A percentile compares a stretch with the other conserved stretches of the same genome.
These are phyloP conservation scores for Nixonia krombeini DNA, from an alignment of 1,140 invertebrate species.

Conservation along the genomic window DNA sequence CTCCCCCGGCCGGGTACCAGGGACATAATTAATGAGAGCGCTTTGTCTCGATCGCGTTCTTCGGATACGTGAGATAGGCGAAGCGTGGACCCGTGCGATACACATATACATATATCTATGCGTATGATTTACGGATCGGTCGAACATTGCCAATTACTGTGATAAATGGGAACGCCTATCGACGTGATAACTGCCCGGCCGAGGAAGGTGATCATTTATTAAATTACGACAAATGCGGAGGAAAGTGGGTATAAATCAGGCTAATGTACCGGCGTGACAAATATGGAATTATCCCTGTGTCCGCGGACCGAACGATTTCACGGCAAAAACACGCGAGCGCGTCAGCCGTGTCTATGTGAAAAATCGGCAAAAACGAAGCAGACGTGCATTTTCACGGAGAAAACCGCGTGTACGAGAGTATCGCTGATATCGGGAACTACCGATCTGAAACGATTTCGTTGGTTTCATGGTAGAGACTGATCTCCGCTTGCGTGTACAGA, in stretches of 20 bases:
- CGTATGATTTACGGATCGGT: slow-evolving; percentile 41
- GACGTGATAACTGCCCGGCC: slow-evolving; percentile 35
- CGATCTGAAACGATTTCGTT: neutral
- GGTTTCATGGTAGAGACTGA: too few relatives aligned
- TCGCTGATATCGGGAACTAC: too few relatives aligned
- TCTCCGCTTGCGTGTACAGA: slow-evolving; percentile 3
- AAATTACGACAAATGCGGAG: slow-evolving; percentile 37
- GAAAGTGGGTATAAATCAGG: slow-evolving; percentile 16
- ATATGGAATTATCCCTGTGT: slow-evolving; percentile 12
- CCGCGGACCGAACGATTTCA: neutral
- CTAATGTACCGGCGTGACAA: slow-evolving; percentile 32
- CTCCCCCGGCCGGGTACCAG: slow-evolving; percentile 6
- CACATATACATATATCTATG: too few relatives aligned
- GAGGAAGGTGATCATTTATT: slow-evolving; percentile 41
- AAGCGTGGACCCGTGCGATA: slow-evolving; percentile 15
- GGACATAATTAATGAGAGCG: slow-evolving; percentile 44
- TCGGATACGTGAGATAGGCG: slow-evolving; percentile 24
- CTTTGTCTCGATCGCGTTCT: slow-evolving; percentile 31
- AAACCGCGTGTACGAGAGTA: too few relatives aligned
- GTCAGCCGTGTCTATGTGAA: too few relatives aligned
- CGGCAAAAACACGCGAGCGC: too few relatives aligned
- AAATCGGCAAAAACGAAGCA: too few relatives aligned
- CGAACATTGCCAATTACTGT: slow-evolving; percentile 40
- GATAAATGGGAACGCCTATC: slow-evolving; percentile 46
- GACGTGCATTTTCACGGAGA: too few relatives aligned